phyloP scores from a whole-genome alignment of 2,888 invertebrate genomes.

The Ornithoptera alexandrae region DNA sequence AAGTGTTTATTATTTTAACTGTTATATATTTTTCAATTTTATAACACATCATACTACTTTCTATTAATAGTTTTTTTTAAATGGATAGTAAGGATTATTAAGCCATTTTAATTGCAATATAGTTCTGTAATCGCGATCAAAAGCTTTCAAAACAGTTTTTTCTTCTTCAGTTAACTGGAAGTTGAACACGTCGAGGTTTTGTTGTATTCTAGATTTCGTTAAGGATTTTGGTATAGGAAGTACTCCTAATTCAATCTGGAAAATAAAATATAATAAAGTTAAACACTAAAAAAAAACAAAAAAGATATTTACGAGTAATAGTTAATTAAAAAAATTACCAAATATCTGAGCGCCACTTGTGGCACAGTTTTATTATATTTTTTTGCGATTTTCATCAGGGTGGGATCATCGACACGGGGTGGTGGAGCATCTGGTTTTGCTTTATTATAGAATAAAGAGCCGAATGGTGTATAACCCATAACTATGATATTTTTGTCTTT shows the following conservation, averaged over 20 bases:
- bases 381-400: constrained; percentile 74
- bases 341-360: constrained; percentile 82
- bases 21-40: not conserved
- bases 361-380: constrained; percentile 83
- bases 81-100: constrained; percentile 55
- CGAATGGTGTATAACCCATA: constrained; percentile 87
- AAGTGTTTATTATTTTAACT: not conserved
- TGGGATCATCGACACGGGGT: constrained; percentile 77
- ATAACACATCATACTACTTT: not conserved
- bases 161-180: constrained; percentile 47
- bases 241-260: constrained; percentile 56
- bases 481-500: constrained; percentile 81
- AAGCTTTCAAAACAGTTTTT: constrained; percentile 34
- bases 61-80: constrained; percentile 37
- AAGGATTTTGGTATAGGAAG: constrained; percentile 62
- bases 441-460: constrained; percentile 67
- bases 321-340: constrained; percentile 66
- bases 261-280: constrained; percentile 7
- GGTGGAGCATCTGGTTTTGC: constrained; percentile 72
- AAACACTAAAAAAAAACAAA: no score
- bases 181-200: constrained; percentile 58
- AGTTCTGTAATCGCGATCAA: constrained; percentile 50
- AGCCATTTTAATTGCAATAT: constrained; percentile 49
- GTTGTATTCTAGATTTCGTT: constrained; percentile 50
- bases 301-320: no score